These are phyloP conservation scores for Solenodon paradoxus DNA, from an alignment of 2,113 vertebrate genomes.

Conservation along the genomic window DNA sequence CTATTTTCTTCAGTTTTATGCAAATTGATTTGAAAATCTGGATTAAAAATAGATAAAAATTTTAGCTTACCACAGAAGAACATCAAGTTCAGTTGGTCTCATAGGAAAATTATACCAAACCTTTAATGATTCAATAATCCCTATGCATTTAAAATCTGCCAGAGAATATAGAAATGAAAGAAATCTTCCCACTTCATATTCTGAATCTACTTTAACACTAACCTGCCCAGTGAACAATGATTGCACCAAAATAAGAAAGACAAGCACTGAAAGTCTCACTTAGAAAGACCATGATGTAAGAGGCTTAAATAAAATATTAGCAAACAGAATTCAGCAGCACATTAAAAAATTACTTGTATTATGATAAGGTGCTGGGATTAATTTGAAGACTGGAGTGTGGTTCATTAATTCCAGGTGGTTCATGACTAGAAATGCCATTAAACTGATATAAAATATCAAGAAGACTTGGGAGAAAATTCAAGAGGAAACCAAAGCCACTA, in stretches of 20 bases:
- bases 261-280: not conserved
- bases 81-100: not conserved
- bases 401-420: not conserved
- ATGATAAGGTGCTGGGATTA: not conserved
- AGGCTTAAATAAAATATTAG: not conserved
- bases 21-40: conserved; percentile 6
- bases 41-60: not conserved
- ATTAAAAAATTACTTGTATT: not conserved
- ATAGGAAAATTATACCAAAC: not conserved
- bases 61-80: not conserved
- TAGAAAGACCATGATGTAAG: not conserved
- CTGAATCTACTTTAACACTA: not conserved
- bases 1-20: not conserved
- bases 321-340: not conserved
- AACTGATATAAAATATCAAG: not conserved
- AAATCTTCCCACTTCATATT: not conserved
- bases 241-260: not conserved
- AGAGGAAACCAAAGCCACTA: not conserved
- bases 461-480: not conserved
- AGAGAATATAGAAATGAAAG: not conserved
- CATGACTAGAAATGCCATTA: not conserved
- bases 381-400: not conserved
- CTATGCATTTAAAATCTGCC: not conserved
- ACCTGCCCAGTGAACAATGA: not conserved
- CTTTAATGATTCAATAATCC: not conserved